Evolutionary conservation across 2,888 invertebrate species (phyloP), one percentile per base, ranked within the genome.

Genomic region (Helicoverpa assulta): DNA sequence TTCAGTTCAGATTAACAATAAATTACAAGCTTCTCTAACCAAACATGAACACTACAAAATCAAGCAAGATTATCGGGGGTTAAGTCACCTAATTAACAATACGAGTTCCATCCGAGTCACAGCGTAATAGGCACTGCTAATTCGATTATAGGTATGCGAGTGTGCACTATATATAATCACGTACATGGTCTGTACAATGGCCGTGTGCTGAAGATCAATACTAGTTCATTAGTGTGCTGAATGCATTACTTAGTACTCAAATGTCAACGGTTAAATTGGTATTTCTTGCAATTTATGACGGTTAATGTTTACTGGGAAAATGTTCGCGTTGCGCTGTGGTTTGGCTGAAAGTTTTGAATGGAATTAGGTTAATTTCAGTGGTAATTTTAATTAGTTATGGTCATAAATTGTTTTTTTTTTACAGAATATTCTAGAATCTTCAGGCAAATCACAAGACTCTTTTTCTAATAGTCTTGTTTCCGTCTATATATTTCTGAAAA

Each of bases 61-160:
- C 50, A 53, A 19, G 51, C 61, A 40, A 55, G 52, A 59, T 51
- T 51, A 78, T 80, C 68, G 76, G 80, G 77, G 74, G 80, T 83
- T 85, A 83, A 78, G 80, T 74, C 73, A 65, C 73, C 81, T 86
- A 85, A 87, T 90, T 89, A 88, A 88, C 86, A 47, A 83, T 84
- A 80, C 76, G 70, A 82, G 81, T 76, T 78, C 82, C 73, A 82
- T 82, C 73, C 68, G 58, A 80, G 66, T 78, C 80, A 58, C 73
- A 68, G 75, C 72, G 67, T 74, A 82, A 79, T 73, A 81, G 80
- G 80, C 80, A 71, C 73, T 70, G 76, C 78, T 89, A 87, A 89
- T 86, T 88, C 82, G 87, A 88, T 89, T 89, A 88, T 82, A 83
- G 79, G 80, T 84, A 86, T 82, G 65, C 58, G 52, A 78, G 59